Conservation (phyloP, 2,797 vertebrate species). For the Hozukius guyotensis region DNA sequence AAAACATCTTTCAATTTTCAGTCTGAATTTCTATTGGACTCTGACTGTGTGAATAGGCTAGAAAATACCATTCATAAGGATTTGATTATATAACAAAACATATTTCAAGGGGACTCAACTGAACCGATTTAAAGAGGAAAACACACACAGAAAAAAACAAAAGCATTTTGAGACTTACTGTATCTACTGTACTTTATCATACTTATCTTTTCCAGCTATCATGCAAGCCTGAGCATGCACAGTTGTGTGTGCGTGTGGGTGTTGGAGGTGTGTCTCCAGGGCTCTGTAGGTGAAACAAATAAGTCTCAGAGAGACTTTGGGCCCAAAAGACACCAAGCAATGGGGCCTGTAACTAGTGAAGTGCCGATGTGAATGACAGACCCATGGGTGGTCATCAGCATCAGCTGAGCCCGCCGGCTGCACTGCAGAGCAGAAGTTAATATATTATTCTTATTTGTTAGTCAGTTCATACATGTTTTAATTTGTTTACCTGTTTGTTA, state of each 20-base stretch:
- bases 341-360: slow-evolving; percentile 62
- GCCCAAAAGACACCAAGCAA: slow-evolving; percentile 46
- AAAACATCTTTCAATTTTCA: neutral
- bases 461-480: neutral
- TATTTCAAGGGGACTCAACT: neutral
- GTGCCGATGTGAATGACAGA: slow-evolving; percentile 31
- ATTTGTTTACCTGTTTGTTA: neutral
- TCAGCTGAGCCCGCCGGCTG: slow-evolving; percentile 12
- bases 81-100: neutral
- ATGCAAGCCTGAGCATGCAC: slow-evolving; percentile 56
- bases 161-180: slow-evolving; percentile 7
- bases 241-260: slow-evolving; percentile 1
- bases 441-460: neutral
- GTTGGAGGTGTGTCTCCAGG: slow-evolving; percentile 44
- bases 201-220: slow-evolving; percentile 36
- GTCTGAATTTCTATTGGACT: neutral
- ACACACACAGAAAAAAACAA: neutral
- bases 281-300: slow-evolving; percentile 65
- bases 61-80: neutral
- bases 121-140: neutral
- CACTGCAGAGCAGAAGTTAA: neutral
- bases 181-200: slow-evolving; percentile 25
- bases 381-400: slow-evolving; percentile 44
- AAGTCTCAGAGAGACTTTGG: slow-evolving; percentile 68
- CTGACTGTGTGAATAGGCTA: neutral